Conservation (phyloP, 2,888 invertebrate genomes). For the Amphipoea lucens region DNA sequence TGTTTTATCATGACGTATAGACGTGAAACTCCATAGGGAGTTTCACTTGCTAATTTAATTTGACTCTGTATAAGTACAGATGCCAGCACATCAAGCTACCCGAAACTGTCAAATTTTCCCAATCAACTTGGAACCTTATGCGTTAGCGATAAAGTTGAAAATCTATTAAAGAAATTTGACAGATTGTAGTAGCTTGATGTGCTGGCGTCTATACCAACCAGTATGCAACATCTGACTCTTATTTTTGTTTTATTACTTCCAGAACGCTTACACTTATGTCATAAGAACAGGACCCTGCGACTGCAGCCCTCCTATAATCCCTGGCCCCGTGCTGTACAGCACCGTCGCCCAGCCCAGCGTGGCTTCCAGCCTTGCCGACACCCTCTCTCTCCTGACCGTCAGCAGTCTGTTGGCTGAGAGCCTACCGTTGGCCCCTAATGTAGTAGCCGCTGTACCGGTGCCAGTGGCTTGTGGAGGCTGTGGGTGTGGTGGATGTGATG, state of each 20-base stretch:
- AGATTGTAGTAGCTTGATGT: too few species aligned
- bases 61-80: too few species aligned
- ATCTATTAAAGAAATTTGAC: too few species aligned
- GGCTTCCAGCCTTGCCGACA: slow-evolving; percentile 81
- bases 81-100: too few species aligned
- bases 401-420: slow-evolving; percentile 80
- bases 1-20: too few species aligned
- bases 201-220: too few species aligned
- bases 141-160: too few species aligned
- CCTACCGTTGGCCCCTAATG: slow-evolving; percentile 73
- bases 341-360: slow-evolving; percentile 71
- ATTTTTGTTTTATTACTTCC: slow-evolving; percentile 28
- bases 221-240: too few species aligned
- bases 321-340: slow-evolving; percentile 29
- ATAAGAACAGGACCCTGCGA: slow-evolving; percentile 45
- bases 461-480: slow-evolving; percentile 56
- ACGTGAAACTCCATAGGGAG: too few species aligned
- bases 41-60: too few species aligned
- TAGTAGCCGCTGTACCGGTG: slow-evolving; percentile 59
- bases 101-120: too few species aligned
- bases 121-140: too few species aligned
- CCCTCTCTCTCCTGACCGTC: slow-evolving; percentile 82
- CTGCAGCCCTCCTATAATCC: slow-evolving; percentile 53
- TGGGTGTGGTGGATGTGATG: slow-evolving; percentile 31
- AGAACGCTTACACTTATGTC: slow-evolving; percentile 72